phyloP scores from a whole-genome alignment of 2,888 invertebrate species.

The Aelia acuminata region DNA sequence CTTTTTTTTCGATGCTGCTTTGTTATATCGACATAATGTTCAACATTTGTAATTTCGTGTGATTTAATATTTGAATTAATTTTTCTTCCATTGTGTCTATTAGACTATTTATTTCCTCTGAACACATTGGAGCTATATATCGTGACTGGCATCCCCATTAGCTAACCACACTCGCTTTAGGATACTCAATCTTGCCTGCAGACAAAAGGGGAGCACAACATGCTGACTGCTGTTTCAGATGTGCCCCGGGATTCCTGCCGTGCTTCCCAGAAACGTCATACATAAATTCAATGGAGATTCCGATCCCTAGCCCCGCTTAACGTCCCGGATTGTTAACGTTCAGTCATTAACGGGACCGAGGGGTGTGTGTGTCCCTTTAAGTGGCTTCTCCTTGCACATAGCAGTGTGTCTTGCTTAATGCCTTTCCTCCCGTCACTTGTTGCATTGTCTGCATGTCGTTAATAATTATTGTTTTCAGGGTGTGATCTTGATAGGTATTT shows the following conservation, averaged over 20 bases:
- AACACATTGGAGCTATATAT: not conserved
- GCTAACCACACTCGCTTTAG: not conserved
- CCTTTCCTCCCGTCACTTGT: not conserved
- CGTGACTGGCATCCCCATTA: not conserved
- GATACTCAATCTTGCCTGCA: not conserved
- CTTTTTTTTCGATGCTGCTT: too few relatives aligned
- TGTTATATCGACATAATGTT: too few relatives aligned
- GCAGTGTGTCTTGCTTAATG: not conserved
- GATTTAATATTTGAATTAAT: too few relatives aligned
- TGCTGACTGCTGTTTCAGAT: not conserved
- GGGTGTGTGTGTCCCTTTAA: not conserved
- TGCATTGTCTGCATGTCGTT: not conserved
- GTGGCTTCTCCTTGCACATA: not conserved
- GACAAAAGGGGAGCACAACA: not conserved
- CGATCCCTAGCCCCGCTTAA: not conserved
- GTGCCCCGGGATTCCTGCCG: not conserved
- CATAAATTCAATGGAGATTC: not conserved
- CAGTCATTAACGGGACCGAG: not conserved
- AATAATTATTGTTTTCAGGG: not conserved
- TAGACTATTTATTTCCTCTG: not conserved
- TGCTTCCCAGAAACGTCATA: not conserved
- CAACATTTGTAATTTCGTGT: too few relatives aligned
- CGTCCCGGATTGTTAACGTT: not conserved
- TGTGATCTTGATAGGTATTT: too few relatives aligned
- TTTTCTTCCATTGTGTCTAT: not conserved